A percentile compares a stretch with the other conserved stretches of the same genome.
Conservation (phyloP, 2,888 invertebrate genomes). For the Itoplectis maculator region DNA sequence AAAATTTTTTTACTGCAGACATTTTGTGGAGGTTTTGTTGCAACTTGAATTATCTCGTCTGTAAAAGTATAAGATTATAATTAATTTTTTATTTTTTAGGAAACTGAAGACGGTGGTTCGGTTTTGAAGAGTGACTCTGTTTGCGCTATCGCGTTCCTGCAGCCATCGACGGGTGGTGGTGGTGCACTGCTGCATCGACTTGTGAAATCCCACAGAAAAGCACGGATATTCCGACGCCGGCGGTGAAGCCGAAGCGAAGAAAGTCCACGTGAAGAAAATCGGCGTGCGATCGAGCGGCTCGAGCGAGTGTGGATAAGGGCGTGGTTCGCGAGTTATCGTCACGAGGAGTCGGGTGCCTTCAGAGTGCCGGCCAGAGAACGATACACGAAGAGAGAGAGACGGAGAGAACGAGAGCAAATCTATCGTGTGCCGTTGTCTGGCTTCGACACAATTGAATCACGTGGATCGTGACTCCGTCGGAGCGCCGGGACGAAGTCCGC, state of each 20-base stretch:
- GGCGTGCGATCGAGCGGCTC: slow-evolving; percentile 51
- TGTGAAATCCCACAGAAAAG: slow-evolving; percentile 38
- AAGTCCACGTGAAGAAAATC: slow-evolving; percentile 56
- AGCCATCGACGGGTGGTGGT: not conserved
- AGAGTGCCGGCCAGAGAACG: slow-evolving; percentile 32
- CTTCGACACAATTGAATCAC: slow-evolving; percentile 63
- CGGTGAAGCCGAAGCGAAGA: slow-evolving; percentile 14
- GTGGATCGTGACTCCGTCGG: slow-evolving; percentile 60
- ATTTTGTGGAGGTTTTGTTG: no score
- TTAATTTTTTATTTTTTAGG: no score
- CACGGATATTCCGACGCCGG: slow-evolving; percentile 10
- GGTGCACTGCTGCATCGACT: not conserved
- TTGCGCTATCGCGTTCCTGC: not conserved
- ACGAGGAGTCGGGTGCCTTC: slow-evolving; percentile 44
- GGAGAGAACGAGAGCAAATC: slow-evolving; percentile 39
- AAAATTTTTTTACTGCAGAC: no score
- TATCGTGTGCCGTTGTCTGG: slow-evolving; percentile 20
- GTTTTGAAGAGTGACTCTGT: not conserved
- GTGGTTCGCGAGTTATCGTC: slow-evolving; percentile 67
- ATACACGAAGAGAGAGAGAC: no score
- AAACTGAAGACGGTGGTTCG: not conserved
- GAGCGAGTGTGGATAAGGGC: slow-evolving; percentile 61
- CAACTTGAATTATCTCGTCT: no score
- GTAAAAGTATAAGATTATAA: no score
- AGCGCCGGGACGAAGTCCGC: not conserved